Conservation (phyloP, 2,888 invertebrate species). For the Nesidiocoris tenuis region DNA sequence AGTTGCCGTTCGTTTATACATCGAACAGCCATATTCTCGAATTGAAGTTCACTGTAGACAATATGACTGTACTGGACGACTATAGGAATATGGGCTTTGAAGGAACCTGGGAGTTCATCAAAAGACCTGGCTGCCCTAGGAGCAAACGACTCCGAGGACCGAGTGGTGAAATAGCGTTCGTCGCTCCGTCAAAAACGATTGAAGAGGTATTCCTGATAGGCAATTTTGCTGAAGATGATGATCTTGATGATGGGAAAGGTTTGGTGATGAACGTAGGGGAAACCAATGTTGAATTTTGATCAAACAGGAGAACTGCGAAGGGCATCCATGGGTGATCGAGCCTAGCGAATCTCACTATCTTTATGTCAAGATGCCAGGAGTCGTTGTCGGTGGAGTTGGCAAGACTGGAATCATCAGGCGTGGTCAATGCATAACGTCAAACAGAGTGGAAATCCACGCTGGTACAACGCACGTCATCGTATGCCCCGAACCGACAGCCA, state of each 20-base stretch:
- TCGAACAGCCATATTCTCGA: conserved; percentile 76
- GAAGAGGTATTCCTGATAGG: conserved; percentile 57
- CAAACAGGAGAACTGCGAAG: conserved; percentile 72
- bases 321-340: conserved; percentile 76
- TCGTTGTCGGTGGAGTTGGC: conserved; percentile 52
- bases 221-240: too few relatives aligned
- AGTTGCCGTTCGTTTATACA: conserved; percentile 71
- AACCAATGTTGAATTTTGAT: not conserved
- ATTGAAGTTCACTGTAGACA: conserved; percentile 75
- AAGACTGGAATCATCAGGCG: conserved; percentile 59
- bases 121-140: conserved; percentile 69
- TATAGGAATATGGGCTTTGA: conserved; percentile 82
- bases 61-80: conserved; percentile 83
- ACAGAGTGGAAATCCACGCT: conserved; percentile 76
- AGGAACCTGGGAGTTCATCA: conserved; percentile 78
- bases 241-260: too few relatives aligned
- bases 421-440: conserved; percentile 68
- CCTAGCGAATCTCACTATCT: conserved; percentile 72
- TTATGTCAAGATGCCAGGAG: conserved; percentile 73
- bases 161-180: conserved; percentile 72
- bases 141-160: conserved; percentile 71
- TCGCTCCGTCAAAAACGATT: conserved; percentile 57
- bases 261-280: too few relatives aligned
- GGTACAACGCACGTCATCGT: conserved; percentile 65
- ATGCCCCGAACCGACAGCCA: conserved; percentile 59